Evolutionary conservation across 2,113 vertebrate genomes (phyloP).

Genomic region (Prionailurus viverrinus): DNA sequence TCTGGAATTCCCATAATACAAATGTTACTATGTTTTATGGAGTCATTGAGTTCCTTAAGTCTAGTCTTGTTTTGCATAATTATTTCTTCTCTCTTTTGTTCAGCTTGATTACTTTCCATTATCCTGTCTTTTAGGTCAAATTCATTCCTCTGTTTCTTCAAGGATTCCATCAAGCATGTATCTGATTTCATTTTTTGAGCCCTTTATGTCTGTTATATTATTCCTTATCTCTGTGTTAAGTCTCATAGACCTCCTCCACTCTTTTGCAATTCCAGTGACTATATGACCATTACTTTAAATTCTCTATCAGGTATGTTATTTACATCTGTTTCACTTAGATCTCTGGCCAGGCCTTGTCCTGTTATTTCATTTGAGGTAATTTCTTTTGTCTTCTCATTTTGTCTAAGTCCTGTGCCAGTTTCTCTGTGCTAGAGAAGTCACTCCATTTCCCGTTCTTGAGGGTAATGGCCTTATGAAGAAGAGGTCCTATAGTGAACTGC

Average conservation of each 20-base stretch:
- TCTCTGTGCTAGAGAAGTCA: neutral
- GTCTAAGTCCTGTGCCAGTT: neutral
- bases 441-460: neutral
- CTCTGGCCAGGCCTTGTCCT: neutral
- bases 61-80: neutral
- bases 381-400: neutral
- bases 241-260: neutral
- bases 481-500: neutral
- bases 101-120: neutral
- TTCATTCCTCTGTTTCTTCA: neutral
- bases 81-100: neutral
- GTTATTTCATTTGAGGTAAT: neutral
- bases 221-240: neutral
- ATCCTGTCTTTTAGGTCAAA: neutral
- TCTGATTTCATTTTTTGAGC: neutral
- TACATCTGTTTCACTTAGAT: neutral
- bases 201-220: neutral
- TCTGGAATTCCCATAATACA: no score
- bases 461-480: neutral
- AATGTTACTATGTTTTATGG: neutral
- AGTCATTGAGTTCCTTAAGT: neutral
- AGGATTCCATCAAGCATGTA: neutral
- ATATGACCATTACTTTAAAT: neutral
- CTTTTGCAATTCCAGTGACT: neutral
- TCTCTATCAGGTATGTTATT: neutral